Percentiles rank a stretch among this genome's conserved stretches.
These are phyloP conservation scores for Centropus unirufus DNA, from an alignment of 2,113 vertebrate species.

Conservation along the genomic window DNA sequence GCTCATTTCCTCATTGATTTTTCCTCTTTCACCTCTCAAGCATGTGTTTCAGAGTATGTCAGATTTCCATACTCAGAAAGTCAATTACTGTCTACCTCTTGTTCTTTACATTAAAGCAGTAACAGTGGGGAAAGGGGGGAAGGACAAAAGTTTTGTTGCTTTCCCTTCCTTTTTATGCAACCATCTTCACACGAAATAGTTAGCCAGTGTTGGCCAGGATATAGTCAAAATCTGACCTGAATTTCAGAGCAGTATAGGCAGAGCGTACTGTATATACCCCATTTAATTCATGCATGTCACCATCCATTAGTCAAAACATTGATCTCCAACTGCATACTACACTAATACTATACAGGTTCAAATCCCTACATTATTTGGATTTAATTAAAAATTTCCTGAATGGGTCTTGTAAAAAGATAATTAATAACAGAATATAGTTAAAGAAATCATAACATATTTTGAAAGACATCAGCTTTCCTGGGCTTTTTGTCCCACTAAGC, in stretches of 20 bases:
- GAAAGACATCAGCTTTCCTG: background rate
- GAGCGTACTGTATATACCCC: background rate
- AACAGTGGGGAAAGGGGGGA: background rate
- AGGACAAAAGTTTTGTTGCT: background rate
- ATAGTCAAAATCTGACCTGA: background rate
- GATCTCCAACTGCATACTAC: background rate
- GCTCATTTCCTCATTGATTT: conserved; percentile 25
- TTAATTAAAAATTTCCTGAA: background rate
- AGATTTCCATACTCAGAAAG: background rate
- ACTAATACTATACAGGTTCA: background rate
- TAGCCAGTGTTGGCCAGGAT: background rate
- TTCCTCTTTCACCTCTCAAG: background rate
- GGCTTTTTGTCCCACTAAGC: background rate
- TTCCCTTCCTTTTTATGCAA: background rate
- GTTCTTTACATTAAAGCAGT: background rate
- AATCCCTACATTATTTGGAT: background rate
- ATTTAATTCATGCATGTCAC: background rate
- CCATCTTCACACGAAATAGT: background rate
- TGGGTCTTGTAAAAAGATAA: background rate
- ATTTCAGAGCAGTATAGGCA: rapidly evolving
- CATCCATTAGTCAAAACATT: background rate
- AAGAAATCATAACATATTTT: background rate
- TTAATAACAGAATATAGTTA: background rate
- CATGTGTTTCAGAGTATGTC: background rate
- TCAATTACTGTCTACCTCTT: background rate